Percentiles rank a stretch among this genome's conserved stretches.
Evolutionary conservation across 2,113 vertebrate species (phyloP).

Genomic region (Pterocles orientalis): DNA sequence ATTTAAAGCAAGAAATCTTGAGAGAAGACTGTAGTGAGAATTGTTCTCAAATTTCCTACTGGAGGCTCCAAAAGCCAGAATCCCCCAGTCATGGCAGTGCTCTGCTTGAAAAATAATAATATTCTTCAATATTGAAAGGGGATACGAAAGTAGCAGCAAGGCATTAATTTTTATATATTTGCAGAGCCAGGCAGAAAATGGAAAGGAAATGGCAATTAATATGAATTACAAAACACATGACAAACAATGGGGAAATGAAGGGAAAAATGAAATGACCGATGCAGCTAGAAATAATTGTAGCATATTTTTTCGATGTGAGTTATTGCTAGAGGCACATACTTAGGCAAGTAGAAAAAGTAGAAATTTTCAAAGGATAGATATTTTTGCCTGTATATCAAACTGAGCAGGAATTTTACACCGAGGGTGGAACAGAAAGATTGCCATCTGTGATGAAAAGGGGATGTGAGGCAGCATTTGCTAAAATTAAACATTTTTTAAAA

Average conservation of each 20-base stretch:
- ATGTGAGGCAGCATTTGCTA: conserved; percentile 66
- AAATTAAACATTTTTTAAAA: conserved; percentile 64
- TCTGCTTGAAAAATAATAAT: neutral
- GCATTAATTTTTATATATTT: conserved; percentile 12
- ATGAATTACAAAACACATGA: conserved; percentile 2
- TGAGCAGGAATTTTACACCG: conserved; percentile 38
- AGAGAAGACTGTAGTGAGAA: neutral
- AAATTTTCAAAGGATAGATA: conserved; percentile 29
- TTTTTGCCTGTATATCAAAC: conserved; percentile 48
- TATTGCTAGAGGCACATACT: neutral
- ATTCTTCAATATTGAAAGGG: neutral
- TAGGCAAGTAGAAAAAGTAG: neutral
- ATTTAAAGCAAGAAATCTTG: neutral
- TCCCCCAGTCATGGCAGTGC: neutral
- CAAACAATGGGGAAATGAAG: conserved; percentile 1
- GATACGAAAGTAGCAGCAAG: neutral
- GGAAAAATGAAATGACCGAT: conserved; percentile 42
- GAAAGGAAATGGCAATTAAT: conserved; percentile 19
- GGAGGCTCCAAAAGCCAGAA: neutral
- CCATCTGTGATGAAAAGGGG: conserved; percentile 69
- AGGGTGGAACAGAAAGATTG: conserved; percentile 66
- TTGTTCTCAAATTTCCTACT: neutral
- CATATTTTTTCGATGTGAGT: neutral
- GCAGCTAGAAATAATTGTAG: neutral
- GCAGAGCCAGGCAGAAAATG: neutral